Evolutionary conservation across 2,888 invertebrate genomes (phyloP).

Genomic region (Synanthedon andrenaeformis): DNA sequence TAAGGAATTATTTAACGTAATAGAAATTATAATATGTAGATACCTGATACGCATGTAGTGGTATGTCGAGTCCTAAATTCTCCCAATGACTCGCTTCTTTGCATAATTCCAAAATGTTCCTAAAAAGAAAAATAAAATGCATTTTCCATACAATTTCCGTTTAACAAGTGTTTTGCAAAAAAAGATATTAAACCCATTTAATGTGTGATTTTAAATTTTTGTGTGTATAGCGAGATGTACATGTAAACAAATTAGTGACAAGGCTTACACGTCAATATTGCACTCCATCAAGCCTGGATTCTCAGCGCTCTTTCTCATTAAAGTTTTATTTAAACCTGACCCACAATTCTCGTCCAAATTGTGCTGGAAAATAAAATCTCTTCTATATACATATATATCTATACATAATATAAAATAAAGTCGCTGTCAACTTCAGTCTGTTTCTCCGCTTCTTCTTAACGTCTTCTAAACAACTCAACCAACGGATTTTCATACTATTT

Average conservation of each 20-base stretch:
- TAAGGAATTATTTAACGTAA: no score
- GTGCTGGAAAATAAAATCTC: slow-evolving; percentile 32
- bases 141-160: no score
- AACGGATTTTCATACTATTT: not conserved
- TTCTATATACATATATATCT: not conserved
- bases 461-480: not conserved
- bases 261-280: slow-evolving; percentile 80
- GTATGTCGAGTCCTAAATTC: slow-evolving; percentile 76
- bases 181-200: not conserved
- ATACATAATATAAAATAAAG: no score
- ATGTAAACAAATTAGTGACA: not conserved
- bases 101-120: slow-evolving; percentile 75
- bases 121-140: slow-evolving; percentile 23
- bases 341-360: slow-evolving; percentile 72
- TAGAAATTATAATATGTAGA: not conserved
- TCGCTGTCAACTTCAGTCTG: no score
- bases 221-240: not conserved
- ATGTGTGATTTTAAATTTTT: not conserved
- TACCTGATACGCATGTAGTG: slow-evolving; percentile 74
- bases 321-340: slow-evolving; percentile 73
- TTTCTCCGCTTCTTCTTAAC: no score
- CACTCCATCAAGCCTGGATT: slow-evolving; percentile 78
- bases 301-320: slow-evolving; percentile 76
- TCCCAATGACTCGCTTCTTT: slow-evolving; percentile 82
- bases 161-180: no score